Evolutionary conservation across 2,113 vertebrate species (phyloP).

Genomic region (Typhlomys cinereus): DNA sequence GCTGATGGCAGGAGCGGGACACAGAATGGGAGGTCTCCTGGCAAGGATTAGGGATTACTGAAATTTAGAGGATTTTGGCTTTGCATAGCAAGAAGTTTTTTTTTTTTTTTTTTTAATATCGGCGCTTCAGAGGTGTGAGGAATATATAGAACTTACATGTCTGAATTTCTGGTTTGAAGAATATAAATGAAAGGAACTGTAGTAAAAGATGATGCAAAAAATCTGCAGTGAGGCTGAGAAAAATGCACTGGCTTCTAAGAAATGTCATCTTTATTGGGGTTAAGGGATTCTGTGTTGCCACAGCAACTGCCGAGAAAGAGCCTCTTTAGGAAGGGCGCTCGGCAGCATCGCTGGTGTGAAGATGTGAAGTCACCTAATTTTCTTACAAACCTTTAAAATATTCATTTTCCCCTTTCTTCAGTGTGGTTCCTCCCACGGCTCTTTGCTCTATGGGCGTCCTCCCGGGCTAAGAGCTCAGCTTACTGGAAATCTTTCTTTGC

Average conservation of each 20-base stretch:
- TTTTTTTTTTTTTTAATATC: too few relatives aligned
- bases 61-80: not conserved
- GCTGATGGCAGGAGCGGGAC: not conserved
- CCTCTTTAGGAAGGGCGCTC: not conserved
- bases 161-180: constrained; percentile 30
- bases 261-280: constrained; percentile 42
- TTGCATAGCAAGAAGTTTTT: not conserved
- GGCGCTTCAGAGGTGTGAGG: not conserved
- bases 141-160: not conserved
- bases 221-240: constrained; percentile 20
- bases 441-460: not conserved
- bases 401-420: not conserved
- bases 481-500: not conserved
- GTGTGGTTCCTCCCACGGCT: not conserved
- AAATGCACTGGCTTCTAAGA: constrained; percentile 42
- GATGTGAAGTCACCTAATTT: not conserved
- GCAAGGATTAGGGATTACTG: not conserved
- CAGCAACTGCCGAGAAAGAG: constrained; percentile 63
- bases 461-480: not conserved
- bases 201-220: constrained; percentile 13
- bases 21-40: too few relatives aligned
- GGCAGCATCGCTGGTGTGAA: not conserved
- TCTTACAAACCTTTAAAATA: constrained; percentile 28
- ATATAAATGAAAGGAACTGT: constrained; percentile 17
- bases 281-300: constrained; percentile 62